Conservation (phyloP, 2,888 invertebrate genomes). For the Schizotus pectinicornis region DNA sequence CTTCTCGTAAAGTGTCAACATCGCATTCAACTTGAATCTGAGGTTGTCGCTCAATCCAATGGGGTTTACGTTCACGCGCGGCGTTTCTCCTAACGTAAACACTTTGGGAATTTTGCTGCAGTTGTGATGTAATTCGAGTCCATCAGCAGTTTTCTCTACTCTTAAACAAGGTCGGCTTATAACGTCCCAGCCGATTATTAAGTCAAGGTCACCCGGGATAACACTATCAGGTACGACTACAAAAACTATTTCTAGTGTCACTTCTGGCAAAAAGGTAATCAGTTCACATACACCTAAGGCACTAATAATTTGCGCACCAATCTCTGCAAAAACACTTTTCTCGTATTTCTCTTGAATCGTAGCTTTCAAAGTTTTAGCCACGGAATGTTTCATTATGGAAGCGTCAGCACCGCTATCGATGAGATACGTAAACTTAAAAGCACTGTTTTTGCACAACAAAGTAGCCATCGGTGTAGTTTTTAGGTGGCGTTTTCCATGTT, state of each 20-base stretch:
- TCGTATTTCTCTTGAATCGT: constrained; percentile 5
- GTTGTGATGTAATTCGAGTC: constrained; percentile 23
- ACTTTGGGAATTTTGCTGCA: constrained; percentile 1
- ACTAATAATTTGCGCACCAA: too few species aligned
- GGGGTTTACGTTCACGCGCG: constrained; percentile 3
- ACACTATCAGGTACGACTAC: constrained; percentile 20
- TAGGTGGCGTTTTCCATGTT: constrained; percentile 16
- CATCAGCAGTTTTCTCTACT: constrained; percentile 5
- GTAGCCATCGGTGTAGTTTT: constrained; percentile 30
- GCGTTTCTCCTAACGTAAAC: not conserved
- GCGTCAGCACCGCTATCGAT: constrained; percentile 35
- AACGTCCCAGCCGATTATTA: too few species aligned
- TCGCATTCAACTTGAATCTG: constrained; percentile 9
- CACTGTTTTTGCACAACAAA: constrained; percentile 20
- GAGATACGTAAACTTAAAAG: constrained; percentile 24
- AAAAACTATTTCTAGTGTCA: not conserved
- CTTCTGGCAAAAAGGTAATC: too few species aligned
- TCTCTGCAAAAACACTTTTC: too few species aligned
- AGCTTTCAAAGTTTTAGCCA: constrained; percentile 16
- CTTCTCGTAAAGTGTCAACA: constrained; percentile 14
- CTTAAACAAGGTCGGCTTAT: constrained; percentile 9
- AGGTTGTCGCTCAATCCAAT: not conserved
- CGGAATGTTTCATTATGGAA: constrained; percentile 27
- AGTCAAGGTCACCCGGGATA: constrained; percentile 11
- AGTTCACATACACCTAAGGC: too few species aligned